Percentiles rank a stretch among this genome's conserved stretches.
phyloP scores from a whole-genome alignment of 2,797 vertebrate species.

The Helicolenus hilgendorfi region DNA sequence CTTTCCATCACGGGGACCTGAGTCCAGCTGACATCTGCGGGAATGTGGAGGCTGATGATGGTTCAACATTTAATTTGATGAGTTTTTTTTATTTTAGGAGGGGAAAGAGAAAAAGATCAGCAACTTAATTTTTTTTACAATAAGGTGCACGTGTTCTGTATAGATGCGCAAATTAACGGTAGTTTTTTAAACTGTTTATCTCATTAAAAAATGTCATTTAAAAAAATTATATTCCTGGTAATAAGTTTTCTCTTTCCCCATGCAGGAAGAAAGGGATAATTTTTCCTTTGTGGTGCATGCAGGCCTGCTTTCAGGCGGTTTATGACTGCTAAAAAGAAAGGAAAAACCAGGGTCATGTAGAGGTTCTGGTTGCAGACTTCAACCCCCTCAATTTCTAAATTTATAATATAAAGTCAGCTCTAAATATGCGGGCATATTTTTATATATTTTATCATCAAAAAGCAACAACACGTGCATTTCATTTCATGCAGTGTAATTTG shows the following conservation, averaged over 20 bases:
- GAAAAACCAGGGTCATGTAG: slow-evolving; percentile 38
- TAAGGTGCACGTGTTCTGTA: background rate
- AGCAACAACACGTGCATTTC: background rate
- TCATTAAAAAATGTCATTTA: background rate
- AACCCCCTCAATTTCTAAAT: slow-evolving; percentile 38
- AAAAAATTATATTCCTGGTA: background rate
- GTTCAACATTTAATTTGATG: slow-evolving; percentile 39
- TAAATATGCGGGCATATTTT: background rate
- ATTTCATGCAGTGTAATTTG: background rate
- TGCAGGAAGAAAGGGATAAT: background rate
- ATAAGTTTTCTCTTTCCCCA: background rate
- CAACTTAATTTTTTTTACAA: background rate
- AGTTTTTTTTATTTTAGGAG: slow-evolving; percentile 5
- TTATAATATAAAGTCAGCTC: background rate
- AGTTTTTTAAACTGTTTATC: background rate
- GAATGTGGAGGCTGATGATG: slow-evolving; percentile 23
- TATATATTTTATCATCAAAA: background rate
- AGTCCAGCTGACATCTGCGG: slow-evolving; percentile 49
- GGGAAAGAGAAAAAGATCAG: background rate
- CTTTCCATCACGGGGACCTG: slow-evolving; percentile 57
- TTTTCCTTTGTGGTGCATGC: slow-evolving; percentile 12
- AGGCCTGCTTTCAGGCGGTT: slow-evolving; percentile 57
- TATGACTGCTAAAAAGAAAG: slow-evolving; percentile 5
- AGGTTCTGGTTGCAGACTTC: slow-evolving; percentile 23
- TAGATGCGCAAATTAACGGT: background rate